Percentiles rank a stretch among this genome's conserved stretches.
Evolutionary conservation across 2,113 vertebrate species (phyloP).

Genomic region (Podarcis raffonei): DNA sequence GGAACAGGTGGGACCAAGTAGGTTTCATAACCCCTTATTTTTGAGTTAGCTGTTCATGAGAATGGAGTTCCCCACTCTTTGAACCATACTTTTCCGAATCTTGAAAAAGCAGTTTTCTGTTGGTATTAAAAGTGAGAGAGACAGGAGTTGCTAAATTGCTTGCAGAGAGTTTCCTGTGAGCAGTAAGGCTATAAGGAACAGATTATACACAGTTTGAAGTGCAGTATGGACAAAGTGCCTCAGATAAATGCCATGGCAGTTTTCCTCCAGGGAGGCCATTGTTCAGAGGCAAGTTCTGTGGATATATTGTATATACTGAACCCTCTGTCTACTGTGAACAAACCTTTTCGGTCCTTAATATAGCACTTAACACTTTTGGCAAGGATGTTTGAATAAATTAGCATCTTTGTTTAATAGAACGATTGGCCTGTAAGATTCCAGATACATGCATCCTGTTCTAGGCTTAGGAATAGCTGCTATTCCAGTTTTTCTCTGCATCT

Average conservation of each 20-base stretch:
- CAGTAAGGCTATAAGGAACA: neutral
- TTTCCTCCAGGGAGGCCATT: neutral
- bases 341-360: neutral
- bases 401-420: neutral
- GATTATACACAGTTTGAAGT: too few relatives aligned
- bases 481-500: too few relatives aligned
- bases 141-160: neutral
- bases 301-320: neutral
- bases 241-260: neutral
- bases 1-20: neutral
- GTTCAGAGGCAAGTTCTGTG: neutral
- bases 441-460: neutral
- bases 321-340: neutral
- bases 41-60: neutral
- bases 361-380: neutral
- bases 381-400: neutral
- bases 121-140: neutral
- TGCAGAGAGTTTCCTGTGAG: neutral
- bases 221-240: neutral
- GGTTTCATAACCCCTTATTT: neutral
- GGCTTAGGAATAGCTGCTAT: too few relatives aligned
- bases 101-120: neutral
- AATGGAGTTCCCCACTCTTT: neutral
- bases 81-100: neutral
- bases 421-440: neutral